phyloP scores from a whole-genome alignment of 2,113 vertebrate species.

The Todiramphus saurophagus region DNA sequence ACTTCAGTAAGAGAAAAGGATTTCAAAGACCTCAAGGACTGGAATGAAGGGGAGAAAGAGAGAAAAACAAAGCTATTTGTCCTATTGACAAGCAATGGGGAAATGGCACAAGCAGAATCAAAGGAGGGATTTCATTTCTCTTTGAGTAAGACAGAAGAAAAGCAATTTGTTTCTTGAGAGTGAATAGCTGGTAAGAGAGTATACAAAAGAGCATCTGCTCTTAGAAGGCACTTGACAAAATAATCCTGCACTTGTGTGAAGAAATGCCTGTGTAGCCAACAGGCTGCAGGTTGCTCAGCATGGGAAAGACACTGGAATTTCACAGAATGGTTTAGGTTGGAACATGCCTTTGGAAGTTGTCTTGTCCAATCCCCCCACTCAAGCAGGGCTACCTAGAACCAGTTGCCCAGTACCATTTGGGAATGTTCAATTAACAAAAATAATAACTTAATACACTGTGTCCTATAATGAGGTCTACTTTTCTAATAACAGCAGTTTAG shows the following conservation, averaged over 20 bases:
- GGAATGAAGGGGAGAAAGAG: not conserved
- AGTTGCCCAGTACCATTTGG: not conserved
- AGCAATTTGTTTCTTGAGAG: not conserved
- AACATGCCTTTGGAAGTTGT: not conserved
- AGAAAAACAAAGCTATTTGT: not conserved
- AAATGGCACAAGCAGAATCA: not conserved
- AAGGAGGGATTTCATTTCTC: not conserved
- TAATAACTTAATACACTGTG: not conserved
- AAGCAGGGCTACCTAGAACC: not conserved
- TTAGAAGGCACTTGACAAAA: slow-evolving; percentile 21
- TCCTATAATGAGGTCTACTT: not conserved
- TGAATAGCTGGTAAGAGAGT: not conserved
- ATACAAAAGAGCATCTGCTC: not conserved
- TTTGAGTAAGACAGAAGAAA: not conserved
- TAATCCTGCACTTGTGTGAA: not conserved
- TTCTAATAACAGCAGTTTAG: not conserved
- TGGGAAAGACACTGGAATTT: not conserved
- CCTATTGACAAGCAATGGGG: not conserved
- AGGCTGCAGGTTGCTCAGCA: not conserved
- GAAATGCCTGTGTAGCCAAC: not conserved
- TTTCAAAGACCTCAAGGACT: not conserved
- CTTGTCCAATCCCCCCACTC: not conserved
- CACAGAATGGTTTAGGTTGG: not conserved
- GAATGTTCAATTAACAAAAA: not conserved
- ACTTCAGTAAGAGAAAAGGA: not conserved